Base-by-base conservation (phyloP, 2,797 vertebrate species). In the Kryptopterus vitreolus region DNA sequence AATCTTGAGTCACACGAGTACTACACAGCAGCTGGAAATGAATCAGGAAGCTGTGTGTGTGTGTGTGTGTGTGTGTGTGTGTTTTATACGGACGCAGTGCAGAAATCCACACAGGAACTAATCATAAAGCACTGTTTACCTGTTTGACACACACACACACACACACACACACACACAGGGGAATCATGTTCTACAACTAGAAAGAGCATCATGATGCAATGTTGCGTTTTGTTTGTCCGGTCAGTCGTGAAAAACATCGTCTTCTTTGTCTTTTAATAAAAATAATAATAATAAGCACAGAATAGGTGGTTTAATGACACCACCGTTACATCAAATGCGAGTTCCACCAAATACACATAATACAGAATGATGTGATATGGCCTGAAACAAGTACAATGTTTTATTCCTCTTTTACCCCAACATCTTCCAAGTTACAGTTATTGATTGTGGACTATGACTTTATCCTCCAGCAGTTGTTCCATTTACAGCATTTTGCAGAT, bases 251-350 rank as follows among this genome's bases (percentile, higher is more conserved):
- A 55, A 55, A 59, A 10, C 66, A 61, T 61, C 43, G 43, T 81
- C 15, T 53, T 70, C 35, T 81, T 79, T 81, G 65, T 83, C 76
- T 81, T 81, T 76, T 70, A 31, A 15, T 57, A 66, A 74, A 85
- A 80, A 70, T 70, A 81, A 72, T 7, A 43, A 43, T 43, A 43
- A 43, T 81, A 43, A 82, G 52, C 65, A 82, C 77, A 76, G 22
- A 15, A 24, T 43, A 33, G 22, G 53, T n/a, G 38, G 57, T 72
- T 29, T 55, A 43, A 43, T 43, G 16, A 31, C 13, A 4, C 18
- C 16, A 50, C 26, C 38, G 24, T 48, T 22, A 26, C 16, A 20
- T n/a, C n/a, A n/a, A n/a, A 70, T 1, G 0, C 5, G 26, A 52
- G 46, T 48, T 10, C n/a, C 43, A 26, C n/a, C n/a, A n/a, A n/a